These are phyloP conservation scores for Tiphia femorata DNA, from an alignment of 2,888 invertebrate species.

Conservation along the genomic window DNA sequence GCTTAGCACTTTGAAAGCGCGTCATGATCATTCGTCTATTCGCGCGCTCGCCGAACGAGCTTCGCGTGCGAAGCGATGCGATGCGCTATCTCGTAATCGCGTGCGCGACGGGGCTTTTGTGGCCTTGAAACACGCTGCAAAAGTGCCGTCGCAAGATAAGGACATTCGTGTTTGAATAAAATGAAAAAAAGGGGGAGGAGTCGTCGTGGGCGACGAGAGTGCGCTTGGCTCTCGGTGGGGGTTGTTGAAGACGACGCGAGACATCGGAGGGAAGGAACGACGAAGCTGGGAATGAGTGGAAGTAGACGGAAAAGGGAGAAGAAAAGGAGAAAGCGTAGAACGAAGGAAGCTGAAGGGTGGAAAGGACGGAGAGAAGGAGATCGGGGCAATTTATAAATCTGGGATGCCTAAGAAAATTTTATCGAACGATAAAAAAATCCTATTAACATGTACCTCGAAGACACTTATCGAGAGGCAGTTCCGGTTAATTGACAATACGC, in stretches of 20 bases:
- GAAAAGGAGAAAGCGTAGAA: not conserved
- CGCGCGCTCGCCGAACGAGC: constrained; percentile 22
- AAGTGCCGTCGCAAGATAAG: constrained; percentile 57
- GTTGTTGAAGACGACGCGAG: not conserved
- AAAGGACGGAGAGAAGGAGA: not conserved
- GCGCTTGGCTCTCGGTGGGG: too few species aligned
- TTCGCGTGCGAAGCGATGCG: constrained; percentile 54
- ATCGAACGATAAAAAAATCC: constrained; percentile 4
- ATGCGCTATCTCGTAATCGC: constrained; percentile 58
- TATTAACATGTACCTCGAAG: constrained; percentile 22
- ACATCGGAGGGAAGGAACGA: constrained; percentile 11
- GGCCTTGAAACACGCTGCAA: constrained; percentile 57
- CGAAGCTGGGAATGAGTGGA: not conserved
- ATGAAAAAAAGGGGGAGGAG: constrained; percentile 19
- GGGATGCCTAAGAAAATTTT: too few species aligned
- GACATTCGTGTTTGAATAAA: constrained; percentile 51
- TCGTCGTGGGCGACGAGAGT: constrained; percentile 1
- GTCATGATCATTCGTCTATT: constrained; percentile 17
- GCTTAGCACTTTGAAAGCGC: constrained; percentile 18
- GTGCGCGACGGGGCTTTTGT: constrained; percentile 58
- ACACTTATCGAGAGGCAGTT: too few species aligned
- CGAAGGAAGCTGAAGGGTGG: not conserved
- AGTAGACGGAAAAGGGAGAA: not conserved
- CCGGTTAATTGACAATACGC: too few species aligned
- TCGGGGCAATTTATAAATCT: too few species aligned